Evolutionary conservation across 2,113 vertebrate genomes (phyloP), one percentile per base, ranked within the genome.

Genomic region (Zosterops borbonicus): DNA sequence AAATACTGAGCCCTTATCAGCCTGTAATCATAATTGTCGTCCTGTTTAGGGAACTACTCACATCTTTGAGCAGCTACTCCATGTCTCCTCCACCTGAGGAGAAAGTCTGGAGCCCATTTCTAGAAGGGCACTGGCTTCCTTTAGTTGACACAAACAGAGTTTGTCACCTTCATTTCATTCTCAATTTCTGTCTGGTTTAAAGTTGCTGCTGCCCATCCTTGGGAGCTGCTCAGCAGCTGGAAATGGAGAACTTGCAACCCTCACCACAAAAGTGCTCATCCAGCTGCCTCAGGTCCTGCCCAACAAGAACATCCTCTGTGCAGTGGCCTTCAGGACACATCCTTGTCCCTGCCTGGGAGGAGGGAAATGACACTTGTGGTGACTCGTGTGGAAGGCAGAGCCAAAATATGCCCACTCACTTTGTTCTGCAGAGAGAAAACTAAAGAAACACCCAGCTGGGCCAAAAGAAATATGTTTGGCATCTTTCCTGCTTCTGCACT

Each of bases 41-140:
- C 77, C 75, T 92, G 76, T 80, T 91, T 64, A 59, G 90, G 95
- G 90, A 97, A 63, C 93, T 88, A 8, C 80, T 83, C 83, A 56
- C 96, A 96, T 96, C 95, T 97, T 42, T 96, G 91, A 96, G 96
- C 91, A 88, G 95, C 95, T 96, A 95, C 81, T 90, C 96, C 69
- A 4, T 64, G 93, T 94, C 97, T 97, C 95, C 88, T 90, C 52
- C 44, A 90, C 42, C 88, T 70, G 78, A 82, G 89, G 70, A 96
- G 97, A 97, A 97, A 91, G 94, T 94, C 97, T 98, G 98, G 94
- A 97, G 95, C 94, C 96, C 90, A 91, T 97, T 98, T 97, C 97
- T 85, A 39, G 93, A 91, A 91, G 93, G 41, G 92, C 95, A 47
- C 96, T 93, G 95, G 58, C 93, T 95, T 87, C 12, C 87, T 87